phyloP scores from a whole-genome alignment of 2,888 invertebrate species.

The Chrysotoxum bicinctum region DNA sequence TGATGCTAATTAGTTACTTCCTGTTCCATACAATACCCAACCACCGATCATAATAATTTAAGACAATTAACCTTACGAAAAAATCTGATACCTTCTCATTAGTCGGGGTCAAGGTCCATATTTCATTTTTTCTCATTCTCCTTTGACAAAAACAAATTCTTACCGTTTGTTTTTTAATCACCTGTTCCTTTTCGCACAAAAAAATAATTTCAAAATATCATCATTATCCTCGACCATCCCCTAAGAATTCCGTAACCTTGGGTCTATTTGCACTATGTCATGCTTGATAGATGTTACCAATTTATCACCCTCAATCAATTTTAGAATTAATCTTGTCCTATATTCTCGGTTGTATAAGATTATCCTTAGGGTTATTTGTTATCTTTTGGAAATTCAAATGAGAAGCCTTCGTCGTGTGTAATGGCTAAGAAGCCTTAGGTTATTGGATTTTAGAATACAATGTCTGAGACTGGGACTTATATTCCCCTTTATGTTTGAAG shows the following conservation, averaged over 20 bases:
- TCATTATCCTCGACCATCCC: background rate
- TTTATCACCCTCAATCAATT: slow-evolving; percentile 2
- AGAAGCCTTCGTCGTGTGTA: background rate
- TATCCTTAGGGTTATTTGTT: background rate
- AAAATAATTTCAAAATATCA: background rate
- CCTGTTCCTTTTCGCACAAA: too few relatives aligned
- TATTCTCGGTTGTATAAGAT: background rate
- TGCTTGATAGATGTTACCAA: slow-evolving; percentile 2
- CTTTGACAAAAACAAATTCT: too few relatives aligned
- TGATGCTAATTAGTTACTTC: too few relatives aligned
- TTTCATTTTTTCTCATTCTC: too few relatives aligned
- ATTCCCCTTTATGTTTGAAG: background rate
- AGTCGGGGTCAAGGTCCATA: too few relatives aligned
- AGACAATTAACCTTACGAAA: too few relatives aligned
- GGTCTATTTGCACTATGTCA: background rate
- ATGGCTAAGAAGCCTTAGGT: background rate
- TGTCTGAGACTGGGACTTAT: background rate
- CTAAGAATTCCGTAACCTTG: background rate
- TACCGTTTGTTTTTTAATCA: too few relatives aligned
- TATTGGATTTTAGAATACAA: background rate
- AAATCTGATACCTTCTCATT: too few relatives aligned
- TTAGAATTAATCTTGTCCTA: background rate
- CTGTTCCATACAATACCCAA: too few relatives aligned
- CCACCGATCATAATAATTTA: too few relatives aligned
- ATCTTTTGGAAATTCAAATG: background rate